Evolutionary conservation across 2,797 vertebrate genomes (phyloP).

Genomic region (Notoglanidium macrostoma): DNA sequence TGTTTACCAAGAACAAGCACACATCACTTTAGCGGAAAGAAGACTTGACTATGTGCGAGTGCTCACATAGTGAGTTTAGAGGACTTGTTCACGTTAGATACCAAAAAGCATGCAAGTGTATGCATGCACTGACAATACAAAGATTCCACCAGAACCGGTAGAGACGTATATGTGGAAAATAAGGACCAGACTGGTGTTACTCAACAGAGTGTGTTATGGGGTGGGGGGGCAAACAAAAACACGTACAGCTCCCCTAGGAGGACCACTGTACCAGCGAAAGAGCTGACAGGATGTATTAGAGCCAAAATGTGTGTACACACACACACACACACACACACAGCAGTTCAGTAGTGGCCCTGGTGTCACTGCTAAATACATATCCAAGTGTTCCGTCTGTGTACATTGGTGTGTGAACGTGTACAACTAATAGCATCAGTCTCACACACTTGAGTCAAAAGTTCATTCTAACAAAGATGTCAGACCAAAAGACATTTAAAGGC

Average conservation of each 20-base stretch:
- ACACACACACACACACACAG: background rate
- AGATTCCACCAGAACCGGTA: background rate
- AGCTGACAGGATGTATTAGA: conserved; percentile 20
- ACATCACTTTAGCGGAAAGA: background rate
- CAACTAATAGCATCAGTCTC: background rate
- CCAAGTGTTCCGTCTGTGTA: background rate
- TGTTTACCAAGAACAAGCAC: background rate
- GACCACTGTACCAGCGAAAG: background rate
- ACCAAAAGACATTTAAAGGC: background rate
- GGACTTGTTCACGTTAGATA: background rate
- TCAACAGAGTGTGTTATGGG: background rate
- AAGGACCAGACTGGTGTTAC: background rate
- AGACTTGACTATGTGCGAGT: background rate
- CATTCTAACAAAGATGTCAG: background rate
- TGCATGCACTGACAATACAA: background rate
- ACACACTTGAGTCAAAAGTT: background rate
- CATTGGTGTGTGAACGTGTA: background rate
- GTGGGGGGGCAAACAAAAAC: background rate
- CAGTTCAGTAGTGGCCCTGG: background rate
- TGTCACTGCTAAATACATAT: background rate
- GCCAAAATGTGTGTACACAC: background rate
- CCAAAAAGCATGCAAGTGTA: background rate
- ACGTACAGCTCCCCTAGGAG: background rate
- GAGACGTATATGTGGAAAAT: background rate
- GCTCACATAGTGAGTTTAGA: background rate